Conservation (phyloP, 1,140 invertebrate genomes). For the Philopotamus ludificatus region DNA sequence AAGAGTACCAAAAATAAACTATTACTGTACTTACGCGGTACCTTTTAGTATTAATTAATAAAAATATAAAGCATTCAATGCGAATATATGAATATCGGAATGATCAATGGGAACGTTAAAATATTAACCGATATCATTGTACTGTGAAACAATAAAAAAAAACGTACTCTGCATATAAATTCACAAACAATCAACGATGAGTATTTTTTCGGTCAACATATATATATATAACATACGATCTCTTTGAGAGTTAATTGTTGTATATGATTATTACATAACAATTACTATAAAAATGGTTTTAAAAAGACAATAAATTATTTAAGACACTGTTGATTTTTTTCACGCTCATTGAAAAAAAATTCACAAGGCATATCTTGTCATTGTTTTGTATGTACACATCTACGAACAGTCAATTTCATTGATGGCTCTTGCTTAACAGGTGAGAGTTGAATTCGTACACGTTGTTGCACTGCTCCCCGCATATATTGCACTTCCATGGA, state of each 20-base stretch:
- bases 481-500: slow-evolving; percentile 98
- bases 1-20: slow-evolving; percentile 6
- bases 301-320: slow-evolving; percentile 9
- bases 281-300: not conserved
- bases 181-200: not conserved
- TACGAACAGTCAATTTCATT: slow-evolving; percentile 53
- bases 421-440: slow-evolving; percentile 89
- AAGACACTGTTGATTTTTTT: slow-evolving; percentile 19
- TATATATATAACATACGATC: too few relatives aligned
- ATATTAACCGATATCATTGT: not conserved
- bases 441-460: slow-evolving; percentile 97
- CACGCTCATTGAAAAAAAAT: slow-evolving; percentile 9
- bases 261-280: not conserved
- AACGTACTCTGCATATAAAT: not conserved
- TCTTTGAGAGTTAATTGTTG: not conserved
- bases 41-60: not conserved
- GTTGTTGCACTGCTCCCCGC: slow-evolving; percentile 88
- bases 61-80: slow-evolving; percentile 7
- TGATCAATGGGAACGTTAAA: not conserved
- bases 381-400: not conserved
- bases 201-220: too few relatives aligned
- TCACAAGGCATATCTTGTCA: not conserved
- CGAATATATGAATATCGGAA: not conserved
- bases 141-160: not conserved
- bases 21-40: not conserved